These are phyloP conservation scores for Drosophila simulans DNA, from an alignment of 1,140 invertebrate genomes.

Conservation along the genomic window DNA sequence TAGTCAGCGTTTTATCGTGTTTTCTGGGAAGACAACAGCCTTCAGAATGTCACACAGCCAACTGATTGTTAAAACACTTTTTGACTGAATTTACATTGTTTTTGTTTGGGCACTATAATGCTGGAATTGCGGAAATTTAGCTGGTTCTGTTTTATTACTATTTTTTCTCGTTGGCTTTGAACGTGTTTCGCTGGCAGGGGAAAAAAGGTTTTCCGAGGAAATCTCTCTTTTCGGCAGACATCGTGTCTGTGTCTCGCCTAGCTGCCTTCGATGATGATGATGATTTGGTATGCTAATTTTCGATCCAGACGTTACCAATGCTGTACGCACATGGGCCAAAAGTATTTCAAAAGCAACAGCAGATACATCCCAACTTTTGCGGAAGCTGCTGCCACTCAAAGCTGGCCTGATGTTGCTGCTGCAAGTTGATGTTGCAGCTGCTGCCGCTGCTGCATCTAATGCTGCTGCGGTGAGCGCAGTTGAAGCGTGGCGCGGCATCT, in stretches of 20 bases:
- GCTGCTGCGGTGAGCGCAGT: constrained; percentile 31
- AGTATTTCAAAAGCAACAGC: constrained; percentile 40
- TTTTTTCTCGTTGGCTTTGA: constrained; percentile 4
- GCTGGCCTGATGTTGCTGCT: constrained; percentile 11
- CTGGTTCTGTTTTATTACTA: constrained; percentile 30
- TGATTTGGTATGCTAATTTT: constrained; percentile 51
- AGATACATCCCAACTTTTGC: constrained; percentile 34
- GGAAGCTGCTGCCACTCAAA: constrained; percentile 57
- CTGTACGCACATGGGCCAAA: constrained; percentile 45
- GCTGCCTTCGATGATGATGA: constrained; percentile 49
- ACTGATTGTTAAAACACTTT: constrained; percentile 22
- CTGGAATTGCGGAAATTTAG: constrained; percentile 27
- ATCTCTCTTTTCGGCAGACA: constrained; percentile 41
- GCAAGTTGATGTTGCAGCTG: background rate
- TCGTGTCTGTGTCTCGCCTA: constrained; percentile 55
- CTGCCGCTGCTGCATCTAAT: constrained; percentile 1
- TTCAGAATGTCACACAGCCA: constrained; percentile 74
- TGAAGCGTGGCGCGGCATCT: constrained; percentile 49
- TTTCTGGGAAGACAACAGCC: constrained; percentile 66
- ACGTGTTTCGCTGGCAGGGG: constrained; percentile 13
- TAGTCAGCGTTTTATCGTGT: constrained; percentile 57
- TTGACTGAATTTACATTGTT: constrained; percentile 27
- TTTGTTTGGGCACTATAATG: constrained; percentile 16
- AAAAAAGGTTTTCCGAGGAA: constrained; percentile 30
- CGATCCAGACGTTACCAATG: constrained; percentile 20